Conservation (phyloP, 1,140 invertebrate species). For the Lucilia sericata region DNA sequence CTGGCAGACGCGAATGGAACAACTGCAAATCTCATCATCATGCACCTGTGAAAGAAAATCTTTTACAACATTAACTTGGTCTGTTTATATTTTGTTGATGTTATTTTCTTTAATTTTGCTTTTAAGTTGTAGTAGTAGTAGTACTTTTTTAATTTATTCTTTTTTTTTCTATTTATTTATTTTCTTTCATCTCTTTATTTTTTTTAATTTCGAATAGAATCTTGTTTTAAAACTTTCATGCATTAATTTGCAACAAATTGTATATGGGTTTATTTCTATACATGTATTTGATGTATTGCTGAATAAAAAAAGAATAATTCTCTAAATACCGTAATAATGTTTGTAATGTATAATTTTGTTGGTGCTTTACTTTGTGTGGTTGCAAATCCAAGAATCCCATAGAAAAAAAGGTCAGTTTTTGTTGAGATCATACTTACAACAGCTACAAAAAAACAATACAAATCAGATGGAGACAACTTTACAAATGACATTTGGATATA, state of each 20-base stretch:
- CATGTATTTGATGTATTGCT: background rate
- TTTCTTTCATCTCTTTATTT: background rate
- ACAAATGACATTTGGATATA: background rate
- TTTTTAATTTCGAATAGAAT: background rate
- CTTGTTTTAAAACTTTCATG: constrained; percentile 31
- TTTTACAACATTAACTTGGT: constrained; percentile 20
- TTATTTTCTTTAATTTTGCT: background rate
- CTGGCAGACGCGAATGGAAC: background rate
- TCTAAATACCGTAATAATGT: constrained; percentile 44
- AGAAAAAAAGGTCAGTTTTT: constrained; percentile 21
- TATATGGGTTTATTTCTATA: background rate
- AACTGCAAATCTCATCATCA: constrained; percentile 2
- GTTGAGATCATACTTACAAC: background rate
- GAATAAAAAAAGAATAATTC: constrained; percentile 30
- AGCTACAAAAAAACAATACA: background rate
- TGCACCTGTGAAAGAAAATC: constrained; percentile 37
- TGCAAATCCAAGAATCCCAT: background rate
- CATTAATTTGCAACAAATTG: constrained; percentile 44
- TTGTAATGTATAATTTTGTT: constrained; percentile 27
- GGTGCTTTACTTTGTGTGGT: background rate
- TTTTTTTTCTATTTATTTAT: background rate
- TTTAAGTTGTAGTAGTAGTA: too few relatives aligned
- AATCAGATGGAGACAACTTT: constrained; percentile 12
- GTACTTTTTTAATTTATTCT: background rate
- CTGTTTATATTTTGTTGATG: background rate